Percentiles rank a stretch among this genome's conserved stretches.
These are phyloP conservation scores for Drosophila orena DNA, from an alignment of 1,140 invertebrate species.

Conservation along the genomic window DNA sequence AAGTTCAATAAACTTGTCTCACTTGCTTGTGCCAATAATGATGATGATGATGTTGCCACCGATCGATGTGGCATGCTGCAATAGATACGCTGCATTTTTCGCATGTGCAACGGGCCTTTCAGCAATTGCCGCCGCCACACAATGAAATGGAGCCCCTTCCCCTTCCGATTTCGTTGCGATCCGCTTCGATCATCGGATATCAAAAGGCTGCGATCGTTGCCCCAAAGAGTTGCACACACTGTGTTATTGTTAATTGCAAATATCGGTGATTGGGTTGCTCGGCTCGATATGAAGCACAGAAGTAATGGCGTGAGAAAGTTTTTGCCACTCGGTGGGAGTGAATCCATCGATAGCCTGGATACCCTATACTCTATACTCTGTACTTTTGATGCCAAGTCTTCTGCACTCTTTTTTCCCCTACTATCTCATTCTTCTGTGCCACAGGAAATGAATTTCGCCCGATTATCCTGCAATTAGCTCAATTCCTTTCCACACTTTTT, in stretches of 20 bases:
- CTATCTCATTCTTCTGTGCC: slow-evolving; percentile 1
- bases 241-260: slow-evolving; percentile 72
- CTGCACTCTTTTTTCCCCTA: not conserved
- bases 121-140: slow-evolving; percentile 39
- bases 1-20: slow-evolving; percentile 73
- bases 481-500: slow-evolving; percentile 47
- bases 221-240: slow-evolving; percentile 35
- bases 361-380: not conserved
- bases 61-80: slow-evolving; percentile 55
- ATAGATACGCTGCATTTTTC: slow-evolving; percentile 63
- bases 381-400: too few relatives aligned
- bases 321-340: slow-evolving; percentile 32
- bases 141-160: slow-evolving; percentile 67
- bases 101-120: slow-evolving; percentile 46
- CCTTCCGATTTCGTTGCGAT: slow-evolving; percentile 31
- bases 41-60: slow-evolving; percentile 17
- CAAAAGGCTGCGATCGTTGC: slow-evolving; percentile 68
- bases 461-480: slow-evolving; percentile 50
- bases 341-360: not conserved
- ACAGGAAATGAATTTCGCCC: slow-evolving; percentile 38
- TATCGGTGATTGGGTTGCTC: slow-evolving; percentile 78
- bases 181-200: slow-evolving; percentile 45
- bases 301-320: slow-evolving; percentile 76
- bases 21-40: slow-evolving; percentile 14
- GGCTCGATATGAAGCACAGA: slow-evolving; percentile 25